Evolutionary conservation across 2,888 invertebrate species (phyloP).

Genomic region (Folsomia candida): DNA sequence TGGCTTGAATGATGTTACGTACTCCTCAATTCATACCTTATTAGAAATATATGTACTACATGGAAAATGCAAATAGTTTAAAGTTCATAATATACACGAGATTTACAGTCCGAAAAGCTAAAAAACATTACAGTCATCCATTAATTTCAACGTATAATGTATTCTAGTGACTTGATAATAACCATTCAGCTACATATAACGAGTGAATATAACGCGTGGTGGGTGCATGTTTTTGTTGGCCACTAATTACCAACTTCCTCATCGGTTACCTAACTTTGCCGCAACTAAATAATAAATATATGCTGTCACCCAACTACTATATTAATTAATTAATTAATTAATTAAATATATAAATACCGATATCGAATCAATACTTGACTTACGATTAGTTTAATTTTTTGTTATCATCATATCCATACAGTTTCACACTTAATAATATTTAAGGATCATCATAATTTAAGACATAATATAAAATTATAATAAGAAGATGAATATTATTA

Average conservation of each 20-base stretch:
- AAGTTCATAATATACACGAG: neutral
- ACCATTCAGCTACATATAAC: neutral
- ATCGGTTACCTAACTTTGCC: neutral
- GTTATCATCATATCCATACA: neutral
- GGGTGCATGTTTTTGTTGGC: too few species aligned
- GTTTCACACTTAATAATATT: too few species aligned
- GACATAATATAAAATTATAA: too few species aligned
- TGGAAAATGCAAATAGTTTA: neutral
- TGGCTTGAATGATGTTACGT: neutral
- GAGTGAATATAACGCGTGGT: too few species aligned
- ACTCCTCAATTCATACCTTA: neutral
- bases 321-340: too few species aligned
- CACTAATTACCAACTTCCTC: too few species aligned
- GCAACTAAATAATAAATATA: neutral
- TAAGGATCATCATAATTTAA: too few species aligned
- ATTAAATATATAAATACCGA: too few species aligned
- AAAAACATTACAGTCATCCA: neutral
- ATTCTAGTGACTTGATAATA: neutral
- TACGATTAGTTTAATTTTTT: neutral
- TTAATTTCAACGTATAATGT: neutral
- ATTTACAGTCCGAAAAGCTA: neutral
- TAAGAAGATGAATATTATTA: too few species aligned
- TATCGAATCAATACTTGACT: neutral
- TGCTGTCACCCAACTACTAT: neutral
- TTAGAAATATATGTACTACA: neutral